Percentiles rank a stretch among this genome's conserved stretches.
These are phyloP conservation scores for Ceryle rudis DNA, from an alignment of 2,797 vertebrate species.

Conservation along the genomic window DNA sequence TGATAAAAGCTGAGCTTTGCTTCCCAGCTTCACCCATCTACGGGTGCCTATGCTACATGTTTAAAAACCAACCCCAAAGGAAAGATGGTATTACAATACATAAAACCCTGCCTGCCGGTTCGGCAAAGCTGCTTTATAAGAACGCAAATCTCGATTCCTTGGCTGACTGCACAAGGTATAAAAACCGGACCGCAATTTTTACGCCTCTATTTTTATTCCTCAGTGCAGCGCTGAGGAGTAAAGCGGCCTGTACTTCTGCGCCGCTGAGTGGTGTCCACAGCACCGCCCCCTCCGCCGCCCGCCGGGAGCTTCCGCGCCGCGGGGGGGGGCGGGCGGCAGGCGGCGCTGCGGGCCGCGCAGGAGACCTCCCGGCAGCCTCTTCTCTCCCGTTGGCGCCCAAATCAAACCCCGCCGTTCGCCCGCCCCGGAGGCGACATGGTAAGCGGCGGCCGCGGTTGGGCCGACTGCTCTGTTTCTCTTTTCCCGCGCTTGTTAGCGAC, in stretches of 20 bases:
- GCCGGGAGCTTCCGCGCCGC: no score
- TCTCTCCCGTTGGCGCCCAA: constrained; percentile 43
- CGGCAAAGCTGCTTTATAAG: background rate
- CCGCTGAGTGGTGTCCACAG: no score
- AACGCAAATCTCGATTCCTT: fast-evolving
- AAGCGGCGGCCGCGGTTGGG: background rate
- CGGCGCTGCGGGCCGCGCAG: background rate
- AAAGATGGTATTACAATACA: fast-evolving
- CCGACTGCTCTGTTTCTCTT: no score
- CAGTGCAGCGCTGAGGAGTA: no score
- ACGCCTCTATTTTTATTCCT: no score
- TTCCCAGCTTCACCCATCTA: no score
- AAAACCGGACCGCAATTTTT: background rate
- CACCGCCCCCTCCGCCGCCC: no score
- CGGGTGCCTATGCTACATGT: fast-evolving
- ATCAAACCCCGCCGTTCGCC: background rate
- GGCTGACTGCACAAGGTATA: background rate
- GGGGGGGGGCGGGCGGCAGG: background rate
- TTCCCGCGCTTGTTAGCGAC: no score
- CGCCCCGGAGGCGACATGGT: background rate
- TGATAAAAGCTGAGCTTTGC: background rate
- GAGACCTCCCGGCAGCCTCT: background rate
- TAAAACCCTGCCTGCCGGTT: background rate
- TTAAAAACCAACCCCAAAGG: background rate
- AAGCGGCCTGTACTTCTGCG: no score